Evolutionary conservation across 2,113 vertebrate genomes (phyloP).

Genomic region (Aix galericulata): DNA sequence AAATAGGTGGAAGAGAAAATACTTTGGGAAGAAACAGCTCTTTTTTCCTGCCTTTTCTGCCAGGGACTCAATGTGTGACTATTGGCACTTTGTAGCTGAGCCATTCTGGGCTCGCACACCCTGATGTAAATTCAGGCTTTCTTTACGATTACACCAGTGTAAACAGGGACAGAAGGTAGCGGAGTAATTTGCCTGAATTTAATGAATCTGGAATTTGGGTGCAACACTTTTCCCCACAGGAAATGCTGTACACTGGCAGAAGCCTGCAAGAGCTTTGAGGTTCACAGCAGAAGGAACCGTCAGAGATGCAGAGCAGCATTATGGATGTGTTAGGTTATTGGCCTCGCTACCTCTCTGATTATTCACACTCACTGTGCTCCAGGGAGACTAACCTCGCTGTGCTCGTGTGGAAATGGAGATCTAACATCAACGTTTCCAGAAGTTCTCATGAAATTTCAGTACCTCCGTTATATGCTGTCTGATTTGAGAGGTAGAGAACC

Average conservation of each 20-base stretch:
- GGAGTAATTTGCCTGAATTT: not conserved
- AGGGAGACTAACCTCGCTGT: not conserved
- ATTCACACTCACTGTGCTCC: not conserved
- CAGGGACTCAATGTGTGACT: not conserved
- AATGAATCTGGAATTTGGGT: not conserved
- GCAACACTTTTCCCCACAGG: not conserved
- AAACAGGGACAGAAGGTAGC: not conserved
- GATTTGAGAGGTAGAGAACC: not conserved
- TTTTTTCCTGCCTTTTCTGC: not conserved
- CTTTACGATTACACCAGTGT: not conserved
- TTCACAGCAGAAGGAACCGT: not conserved
- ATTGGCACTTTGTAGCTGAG: not conserved
- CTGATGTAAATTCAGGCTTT: not conserved
- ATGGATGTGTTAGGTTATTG: rapidly evolving
- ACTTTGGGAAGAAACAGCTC: not conserved
- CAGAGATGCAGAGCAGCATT: not conserved
- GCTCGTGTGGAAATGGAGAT: not conserved
- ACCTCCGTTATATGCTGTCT: not conserved
- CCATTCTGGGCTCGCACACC: not conserved
- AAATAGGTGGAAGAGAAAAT: not conserved
- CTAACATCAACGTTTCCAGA: not conserved
- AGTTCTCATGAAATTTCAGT: not conserved
- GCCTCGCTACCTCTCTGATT: not conserved
- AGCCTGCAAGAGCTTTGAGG: not conserved
- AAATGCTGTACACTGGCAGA: not conserved